Base-by-base conservation (phyloP, 2,797 vertebrate genomes). In the Nannoperca australis region DNA sequence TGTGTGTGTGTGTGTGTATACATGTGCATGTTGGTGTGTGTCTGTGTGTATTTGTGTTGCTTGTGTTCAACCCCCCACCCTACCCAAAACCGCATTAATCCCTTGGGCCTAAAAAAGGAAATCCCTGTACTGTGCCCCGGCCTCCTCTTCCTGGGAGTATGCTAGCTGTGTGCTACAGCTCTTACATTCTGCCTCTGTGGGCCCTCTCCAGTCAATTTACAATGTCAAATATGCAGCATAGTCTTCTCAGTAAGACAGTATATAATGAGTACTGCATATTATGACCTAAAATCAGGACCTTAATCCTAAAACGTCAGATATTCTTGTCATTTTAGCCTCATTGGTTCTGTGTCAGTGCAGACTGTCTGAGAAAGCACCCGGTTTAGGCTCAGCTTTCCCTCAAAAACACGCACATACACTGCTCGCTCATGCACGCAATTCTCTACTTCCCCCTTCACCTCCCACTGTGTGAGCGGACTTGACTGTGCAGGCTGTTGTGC, bases 31-130 rank as follows among this genome's bases (percentile, higher is more conserved):
- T 74, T 51, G 42, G 72, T 56, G 62, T 79, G 73, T 85, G 81
- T 82, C 54, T 68, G 30, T 79, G 73, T 80, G 56, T 68, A 71
- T 85, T 74, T 85, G 73, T 83, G 73, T 78, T 75, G 66, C 78
- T 70, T 73, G 70, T 78, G 49, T 83, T 82, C 70, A 71, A 18
- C 76, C 60, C 67, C 20, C 24, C 50, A 51, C 63, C 49, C 56
- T 74, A 76, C 78, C 54, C 53, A 81, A 84, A 85, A 80, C 77
- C 66, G 55, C 85, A 76, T 62, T 93, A 91, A 93, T 92, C 89
- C 84, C 76, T 79, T 61, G 79, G 85, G 70, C 84, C 84, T 90
- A 85, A 86, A 87, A 88, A 83, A 89, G 82, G 82, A 89, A 91
- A 90, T 88, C 86, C 79, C 79, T 81, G 36, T 73, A 34, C 84